phyloP scores from a whole-genome alignment of 2,113 vertebrate species.

The Cercopithecus mona region DNA sequence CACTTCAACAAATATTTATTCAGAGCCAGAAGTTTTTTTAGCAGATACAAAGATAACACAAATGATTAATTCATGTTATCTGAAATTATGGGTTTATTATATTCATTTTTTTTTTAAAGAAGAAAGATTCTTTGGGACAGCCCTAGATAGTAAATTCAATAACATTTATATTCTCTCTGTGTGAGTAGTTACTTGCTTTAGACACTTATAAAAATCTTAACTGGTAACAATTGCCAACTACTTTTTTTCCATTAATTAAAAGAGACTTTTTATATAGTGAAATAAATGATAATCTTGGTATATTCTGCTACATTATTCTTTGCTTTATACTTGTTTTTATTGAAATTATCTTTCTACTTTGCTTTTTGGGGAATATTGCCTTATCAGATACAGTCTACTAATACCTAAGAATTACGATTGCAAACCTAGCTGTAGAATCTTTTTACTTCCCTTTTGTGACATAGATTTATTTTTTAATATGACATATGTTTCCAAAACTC shows the following conservation, averaged over 20 bases:
- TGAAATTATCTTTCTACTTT: slow-evolving; percentile 57
- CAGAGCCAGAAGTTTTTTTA: neutral
- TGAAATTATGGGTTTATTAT: neutral
- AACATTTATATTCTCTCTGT: neutral
- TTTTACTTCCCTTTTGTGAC: slow-evolving; percentile 30
- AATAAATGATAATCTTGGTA: slow-evolving; percentile 16
- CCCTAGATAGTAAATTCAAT: neutral
- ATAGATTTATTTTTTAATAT: slow-evolving; percentile 72
- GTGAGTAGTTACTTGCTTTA: neutral
- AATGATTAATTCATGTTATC: neutral
- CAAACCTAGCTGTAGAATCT: neutral
- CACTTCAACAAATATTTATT: slow-evolving; percentile 9
- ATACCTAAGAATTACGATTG: neutral
- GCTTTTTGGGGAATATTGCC: neutral
- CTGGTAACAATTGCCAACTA: neutral
- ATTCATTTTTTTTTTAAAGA: neutral
- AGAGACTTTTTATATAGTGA: neutral
- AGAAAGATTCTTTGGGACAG: neutral
- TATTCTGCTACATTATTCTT: slow-evolving; percentile 22
- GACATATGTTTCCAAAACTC: slow-evolving; percentile 63
- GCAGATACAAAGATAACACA: neutral
- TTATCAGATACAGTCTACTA: neutral
- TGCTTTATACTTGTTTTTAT: slow-evolving; percentile 49
- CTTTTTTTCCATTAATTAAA: neutral
- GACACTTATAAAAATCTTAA: neutral